Evolutionary conservation across 2,113 vertebrate species (phyloP).

Genomic region (Alaudala cheleensis): DNA sequence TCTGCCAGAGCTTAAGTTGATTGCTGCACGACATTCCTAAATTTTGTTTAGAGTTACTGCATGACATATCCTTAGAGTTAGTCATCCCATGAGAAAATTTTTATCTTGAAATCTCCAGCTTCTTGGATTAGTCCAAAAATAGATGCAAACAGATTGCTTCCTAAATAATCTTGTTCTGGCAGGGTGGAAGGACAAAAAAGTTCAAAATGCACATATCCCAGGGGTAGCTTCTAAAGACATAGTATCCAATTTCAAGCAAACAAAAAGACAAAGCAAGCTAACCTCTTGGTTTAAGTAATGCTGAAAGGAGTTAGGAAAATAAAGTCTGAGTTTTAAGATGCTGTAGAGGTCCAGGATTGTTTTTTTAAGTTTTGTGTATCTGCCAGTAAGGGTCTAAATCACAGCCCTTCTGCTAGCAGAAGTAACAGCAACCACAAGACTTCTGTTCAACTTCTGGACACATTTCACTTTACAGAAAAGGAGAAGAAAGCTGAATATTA

Average conservation of each 20-base stretch:
- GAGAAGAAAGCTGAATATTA: neutral
- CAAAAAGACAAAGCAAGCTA: neutral
- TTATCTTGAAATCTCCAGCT: neutral
- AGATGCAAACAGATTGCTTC: neutral
- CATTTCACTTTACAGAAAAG: neutral
- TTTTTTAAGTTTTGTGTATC: neutral
- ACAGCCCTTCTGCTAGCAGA: neutral
- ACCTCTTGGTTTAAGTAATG: neutral
- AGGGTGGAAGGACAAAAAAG: neutral
- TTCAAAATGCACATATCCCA: neutral
- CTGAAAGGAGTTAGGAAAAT: neutral
- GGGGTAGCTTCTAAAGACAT: neutral
- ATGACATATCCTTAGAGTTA: neutral
- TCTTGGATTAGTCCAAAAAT: conserved; percentile 19
- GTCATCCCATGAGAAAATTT: neutral
- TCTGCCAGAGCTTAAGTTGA: neutral
- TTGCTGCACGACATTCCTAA: neutral
- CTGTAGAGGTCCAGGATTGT: neutral
- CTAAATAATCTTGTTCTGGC: neutral
- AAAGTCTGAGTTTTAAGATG: neutral
- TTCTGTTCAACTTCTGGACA: neutral
- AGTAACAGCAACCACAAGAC: neutral
- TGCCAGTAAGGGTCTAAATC: neutral
- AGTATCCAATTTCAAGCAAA: neutral
- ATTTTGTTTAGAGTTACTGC: neutral